Evolutionary conservation across 1,140 invertebrate genomes (phyloP), one percentile per base, ranked within the genome.

Genomic region (Drosophila leontia): DNA sequence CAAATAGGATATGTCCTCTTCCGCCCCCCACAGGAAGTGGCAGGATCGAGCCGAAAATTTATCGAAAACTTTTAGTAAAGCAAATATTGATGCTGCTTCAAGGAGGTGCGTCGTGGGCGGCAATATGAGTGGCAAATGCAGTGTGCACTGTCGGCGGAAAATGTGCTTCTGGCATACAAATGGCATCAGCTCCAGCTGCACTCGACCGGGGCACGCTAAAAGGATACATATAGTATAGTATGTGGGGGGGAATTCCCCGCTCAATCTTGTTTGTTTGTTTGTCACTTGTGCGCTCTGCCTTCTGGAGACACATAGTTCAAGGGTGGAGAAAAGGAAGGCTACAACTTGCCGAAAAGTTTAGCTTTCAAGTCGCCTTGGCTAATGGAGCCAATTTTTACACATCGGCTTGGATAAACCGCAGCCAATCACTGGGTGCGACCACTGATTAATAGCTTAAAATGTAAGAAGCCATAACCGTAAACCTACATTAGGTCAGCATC

Each of bases 361-460:
- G 11, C 39, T 62, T 15, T 35, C 59, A 32, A 64, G 47, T 29
- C 15, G 12, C 42, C 4, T 12, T 29, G 39, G 50, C 41, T 70
- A 55, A 67, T 70, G 26, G 67, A 35, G 26, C 15, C 48, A 19
- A 65, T 65, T 53, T 44, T 19, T 26, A 39, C 12, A 35, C n/a
- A 42, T 8, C 29, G 50, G 35, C 29, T 26, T 37, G 32, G 17
- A 23, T 7, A 51, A 55, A 23, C 19, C 15, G n/a, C 34, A 51
- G 29, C 34, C 29, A 8, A 19, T 47, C 23, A 9, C 32, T 34
- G 11, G 35, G 32, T 19, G 32, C 17, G 11, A 44, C 42, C 50
- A 56, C 68, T 69, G 63, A 71, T 69, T 69, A 69, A 71, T 69
- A 12, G 34, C 63, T 57, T 34, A 71, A 71, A 48, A 29, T 41